A percentile compares a stretch with the other conserved stretches of the same genome.
Evolutionary conservation across 2,888 invertebrate species (phyloP).

Genomic region (Bruchidius siliquastri): DNA sequence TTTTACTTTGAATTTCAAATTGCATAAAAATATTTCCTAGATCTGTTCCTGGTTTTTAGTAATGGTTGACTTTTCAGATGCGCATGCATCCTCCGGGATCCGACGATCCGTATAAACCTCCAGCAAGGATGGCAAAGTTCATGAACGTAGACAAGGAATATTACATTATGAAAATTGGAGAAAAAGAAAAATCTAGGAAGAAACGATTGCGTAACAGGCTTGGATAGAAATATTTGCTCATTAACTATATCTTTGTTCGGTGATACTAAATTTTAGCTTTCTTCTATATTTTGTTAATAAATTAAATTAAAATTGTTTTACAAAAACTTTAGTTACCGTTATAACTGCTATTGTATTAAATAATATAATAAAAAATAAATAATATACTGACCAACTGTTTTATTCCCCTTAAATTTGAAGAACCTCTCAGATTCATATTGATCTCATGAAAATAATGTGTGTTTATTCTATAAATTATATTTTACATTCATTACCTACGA

Average conservation of each 20-base stretch:
- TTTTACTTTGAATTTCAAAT: no score
- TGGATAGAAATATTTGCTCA: background rate
- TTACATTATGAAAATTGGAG: conserved; percentile 35
- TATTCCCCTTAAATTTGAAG: no score
- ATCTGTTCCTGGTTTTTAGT: no score
- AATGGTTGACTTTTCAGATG: conserved; percentile 51
- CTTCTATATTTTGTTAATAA: background rate
- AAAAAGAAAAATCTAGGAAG: conserved; percentile 17
- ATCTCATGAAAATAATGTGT: no score
- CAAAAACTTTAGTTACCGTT: background rate
- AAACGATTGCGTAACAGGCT: conserved; percentile 18
- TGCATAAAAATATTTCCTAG: no score
- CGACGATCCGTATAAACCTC: conserved; percentile 53
- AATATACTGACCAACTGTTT: background rate
- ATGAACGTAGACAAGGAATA: conserved; percentile 49
- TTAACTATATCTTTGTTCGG: background rate
- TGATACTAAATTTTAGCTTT: background rate
- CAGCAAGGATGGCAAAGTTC: conserved; percentile 49
- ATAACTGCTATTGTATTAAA: background rate
- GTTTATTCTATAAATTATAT: no score
- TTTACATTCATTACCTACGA: no score
- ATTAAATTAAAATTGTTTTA: background rate
- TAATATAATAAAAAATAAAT: background rate
- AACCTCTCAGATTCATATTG: no score
- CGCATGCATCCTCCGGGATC: conserved; percentile 64